Evolutionary conservation across 1,140 invertebrate species (phyloP), one percentile per base, ranked within the genome.

Genomic region (Anadara kagoshimensis): DNA sequence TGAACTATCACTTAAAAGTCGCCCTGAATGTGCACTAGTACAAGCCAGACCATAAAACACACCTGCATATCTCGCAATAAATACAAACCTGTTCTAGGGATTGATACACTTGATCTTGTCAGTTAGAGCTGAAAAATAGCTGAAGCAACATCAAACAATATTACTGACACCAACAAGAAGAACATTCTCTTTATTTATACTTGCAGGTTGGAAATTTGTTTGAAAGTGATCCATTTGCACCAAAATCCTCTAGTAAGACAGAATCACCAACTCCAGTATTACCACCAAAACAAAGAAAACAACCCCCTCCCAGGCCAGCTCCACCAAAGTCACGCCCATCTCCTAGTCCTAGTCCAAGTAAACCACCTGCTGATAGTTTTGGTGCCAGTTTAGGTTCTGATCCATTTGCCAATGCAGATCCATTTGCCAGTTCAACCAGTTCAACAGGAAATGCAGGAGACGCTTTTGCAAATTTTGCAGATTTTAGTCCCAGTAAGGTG

Each of bases 231-330:
- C 80, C 80, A 22, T 83, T 83, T 14, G 93, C 94, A 76, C 94
- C 94, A 0, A 92, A 78, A 45, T 73, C 88, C 44, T 91, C 91
- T 72, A 54, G 83, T 83, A 92, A 66, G 18, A 72, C 62, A 62
- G 62, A 94, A 79, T 94, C 93, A 82, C 93, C 94, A 66, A 94
- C 93, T 86, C 95, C 95, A 69, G 94, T 94, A 61, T 90, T 96
- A 80, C 95, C 95, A 56, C 94, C 95, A 57, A 96, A 96, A 88
- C 94, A 95, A 86, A 93, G 93, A 73, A 96, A 96, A 90, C 93
- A 94, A 82, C 95, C 95, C 66, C 95, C 95, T 20, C 95, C 95
- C 53, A 90, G 95, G 83, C 91, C 88, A 11, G 81, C 81, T n/a
- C 84, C 85, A 12, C 85, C 85, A 10, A 84, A 83, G 61, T 79